Evolutionary conservation across 2,888 invertebrate genomes (phyloP).

Genomic region (Caenorhabditis sp.): DNA sequence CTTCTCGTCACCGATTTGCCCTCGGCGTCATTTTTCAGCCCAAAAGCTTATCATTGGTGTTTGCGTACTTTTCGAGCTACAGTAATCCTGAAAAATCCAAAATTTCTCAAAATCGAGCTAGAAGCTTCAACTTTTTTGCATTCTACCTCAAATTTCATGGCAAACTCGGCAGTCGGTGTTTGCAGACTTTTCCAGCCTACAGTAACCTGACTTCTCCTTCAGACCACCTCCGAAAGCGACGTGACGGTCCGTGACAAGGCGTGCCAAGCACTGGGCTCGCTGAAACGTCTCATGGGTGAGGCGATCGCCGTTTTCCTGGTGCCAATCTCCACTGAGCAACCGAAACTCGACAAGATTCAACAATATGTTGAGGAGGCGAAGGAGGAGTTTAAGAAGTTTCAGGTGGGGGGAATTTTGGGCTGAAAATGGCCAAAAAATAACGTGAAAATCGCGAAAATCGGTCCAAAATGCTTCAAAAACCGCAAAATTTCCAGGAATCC

Average conservation of each 20-base stretch:
- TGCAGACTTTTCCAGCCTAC: not conserved
- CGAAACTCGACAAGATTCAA: slow-evolving; percentile 70
- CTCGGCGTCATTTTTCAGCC: no score
- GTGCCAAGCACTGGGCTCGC: slow-evolving; percentile 66
- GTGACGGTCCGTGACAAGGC: slow-evolving; percentile 68
- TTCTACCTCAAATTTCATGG: no score
- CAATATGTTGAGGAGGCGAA: slow-evolving; percentile 59
- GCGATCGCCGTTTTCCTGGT: slow-evolving; percentile 49
- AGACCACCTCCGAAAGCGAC: slow-evolving; percentile 70
- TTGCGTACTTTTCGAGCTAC: slow-evolving; percentile 22
- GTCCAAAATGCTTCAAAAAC: not conserved
- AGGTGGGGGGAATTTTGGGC: not conserved
- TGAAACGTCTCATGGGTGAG: slow-evolving; percentile 63
- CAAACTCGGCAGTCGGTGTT: no score
- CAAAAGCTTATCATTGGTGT: not conserved
- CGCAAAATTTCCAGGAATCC: not conserved
- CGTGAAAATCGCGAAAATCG: not conserved
- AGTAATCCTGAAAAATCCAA: slow-evolving; percentile 8
- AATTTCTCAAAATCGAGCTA: no score
- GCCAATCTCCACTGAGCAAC: slow-evolving; percentile 54
- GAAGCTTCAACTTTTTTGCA: no score
- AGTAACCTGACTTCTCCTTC: not conserved
- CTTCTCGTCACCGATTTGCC: no score
- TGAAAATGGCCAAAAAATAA: not conserved
- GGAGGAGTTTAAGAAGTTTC: slow-evolving; percentile 46